These are phyloP conservation scores for Hemicentrotus pulcherrimus DNA, from an alignment of 35 echinoderm and acorn worm genomes.

Conservation along the genomic window DNA sequence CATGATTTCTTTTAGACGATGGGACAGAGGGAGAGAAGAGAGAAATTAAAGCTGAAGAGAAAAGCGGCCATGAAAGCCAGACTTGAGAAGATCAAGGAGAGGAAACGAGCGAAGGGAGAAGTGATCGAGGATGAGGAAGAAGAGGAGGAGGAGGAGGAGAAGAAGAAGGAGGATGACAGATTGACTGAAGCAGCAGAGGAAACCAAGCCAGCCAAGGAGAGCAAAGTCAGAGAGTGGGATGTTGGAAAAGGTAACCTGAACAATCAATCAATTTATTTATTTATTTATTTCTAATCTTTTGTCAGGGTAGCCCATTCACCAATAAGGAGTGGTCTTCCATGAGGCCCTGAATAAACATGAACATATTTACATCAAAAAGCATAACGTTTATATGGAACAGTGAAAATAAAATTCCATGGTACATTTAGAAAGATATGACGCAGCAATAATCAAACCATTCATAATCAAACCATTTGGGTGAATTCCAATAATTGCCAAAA, in stretches of 20 bases:
- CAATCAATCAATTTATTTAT: no score
- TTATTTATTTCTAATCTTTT: no score
- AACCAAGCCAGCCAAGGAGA: constrained; percentile 16
- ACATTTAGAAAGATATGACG: no score
- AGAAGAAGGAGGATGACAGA: constrained; percentile 24
- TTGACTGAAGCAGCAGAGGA: constrained; percentile 18
- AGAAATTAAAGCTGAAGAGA: constrained; percentile 88
- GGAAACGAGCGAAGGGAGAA: constrained; percentile 75
- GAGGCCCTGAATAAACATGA: no score
- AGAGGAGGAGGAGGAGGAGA: constrained; percentile 44
- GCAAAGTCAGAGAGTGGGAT: constrained; percentile 76
- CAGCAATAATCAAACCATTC: no score
- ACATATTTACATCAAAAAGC: no score
- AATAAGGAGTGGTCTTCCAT: no score
- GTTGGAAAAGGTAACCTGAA: constrained; percentile 68
- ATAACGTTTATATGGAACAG: no score
- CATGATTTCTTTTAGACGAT: constrained; percentile 63
- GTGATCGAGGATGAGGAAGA: constrained; percentile 52
- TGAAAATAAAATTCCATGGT: no score
- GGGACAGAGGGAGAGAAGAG: constrained; percentile 74
- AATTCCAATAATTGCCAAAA: no score
- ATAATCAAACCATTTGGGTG: no score
- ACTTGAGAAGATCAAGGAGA: constrained; percentile 85
- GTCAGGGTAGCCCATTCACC: no score
- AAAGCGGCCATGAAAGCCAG: constrained; percentile 87